Evolutionary conservation across 2,113 vertebrate genomes (phyloP), one percentile per base, ranked within the genome.

Genomic region (Paramormyrops kingsleyae): DNA sequence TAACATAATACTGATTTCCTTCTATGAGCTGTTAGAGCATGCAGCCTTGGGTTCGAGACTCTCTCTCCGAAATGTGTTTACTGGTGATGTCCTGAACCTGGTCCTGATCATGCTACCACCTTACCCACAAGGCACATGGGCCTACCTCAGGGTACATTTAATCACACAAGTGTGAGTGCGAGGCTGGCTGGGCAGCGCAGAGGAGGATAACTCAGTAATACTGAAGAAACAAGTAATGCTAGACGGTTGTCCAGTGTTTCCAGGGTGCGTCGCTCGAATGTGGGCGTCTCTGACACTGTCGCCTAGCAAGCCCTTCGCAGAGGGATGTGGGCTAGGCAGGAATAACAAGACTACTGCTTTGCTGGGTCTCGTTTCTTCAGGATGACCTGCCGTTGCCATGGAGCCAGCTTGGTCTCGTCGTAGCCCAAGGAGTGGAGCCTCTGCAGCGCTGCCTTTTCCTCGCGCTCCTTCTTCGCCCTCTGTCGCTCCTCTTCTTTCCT

Each of bases 331-430:
- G 0, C 39, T n/a, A 21, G 87, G n/a, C 27, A 88, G 39, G 56
- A 31, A 21, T n/a, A 35, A 17, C 0, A 7, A 19, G 6, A 9
- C 94, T 96, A 97, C 92, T 98, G 94, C 96, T 99, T 99, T 90
- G 97, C 95, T 94, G 97, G 96, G 91, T 99, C 98, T 91, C 97
- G 98, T 94, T 99, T 99, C 96, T 97, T 99, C 93, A 99, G 95
- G 93, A 99, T 98, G 93, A 99, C 96, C 95, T 99, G 98, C 92
- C 97, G 94, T 93, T 99, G 99, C 99, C 99, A 99, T 56, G 99
- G 98, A 0, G 97, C 97, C 94, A 99, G 95, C 93, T 99, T 99
- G 93, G 95, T 96, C 93, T 99, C 98, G 15, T 99, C 98, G 35
- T 98, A 99, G 92, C 99, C 99, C 77, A 99, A 95, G 90, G 96